Conservation (phyloP, 64 coral and sea anemone genomes). For the Anthopleura sola region DNA sequence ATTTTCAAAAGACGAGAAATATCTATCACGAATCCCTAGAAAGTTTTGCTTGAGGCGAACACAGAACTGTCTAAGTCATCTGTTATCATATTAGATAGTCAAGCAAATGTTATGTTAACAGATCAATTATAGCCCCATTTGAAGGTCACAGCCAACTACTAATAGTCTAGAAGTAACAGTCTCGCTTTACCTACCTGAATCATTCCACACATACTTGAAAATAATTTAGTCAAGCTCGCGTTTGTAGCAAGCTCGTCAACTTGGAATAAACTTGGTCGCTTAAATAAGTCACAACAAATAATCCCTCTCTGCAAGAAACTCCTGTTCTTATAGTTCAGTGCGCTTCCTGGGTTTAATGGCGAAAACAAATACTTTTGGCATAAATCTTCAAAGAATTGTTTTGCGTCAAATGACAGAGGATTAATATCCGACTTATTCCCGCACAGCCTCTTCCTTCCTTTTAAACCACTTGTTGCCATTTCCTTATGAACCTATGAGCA, state of each 20-base stretch:
- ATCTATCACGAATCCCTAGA: no score
- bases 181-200: background rate
- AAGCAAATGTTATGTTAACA: background rate
- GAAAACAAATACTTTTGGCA: background rate
- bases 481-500: background rate
- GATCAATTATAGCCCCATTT: background rate
- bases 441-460: background rate
- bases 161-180: background rate
- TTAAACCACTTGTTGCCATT: conserved; percentile 4
- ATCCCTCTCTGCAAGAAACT: background rate
- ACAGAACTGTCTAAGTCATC: background rate
- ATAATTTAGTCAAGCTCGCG: background rate
- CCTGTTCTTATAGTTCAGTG: background rate
- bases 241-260: background rate
- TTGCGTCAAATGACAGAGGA: background rate
- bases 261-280: background rate
- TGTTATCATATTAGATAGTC: background rate
- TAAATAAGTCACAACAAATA: background rate
- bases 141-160: background rate
- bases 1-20: no score
- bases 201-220: background rate
- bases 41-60: no score
- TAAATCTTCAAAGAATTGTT: background rate
- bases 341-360: background rate
- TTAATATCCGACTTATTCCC: conserved; percentile 8